These are phyloP conservation scores for Epizoanthus scotinus DNA, from an alignment of 92 coral and sea anemone genomes.

Conservation along the genomic window DNA sequence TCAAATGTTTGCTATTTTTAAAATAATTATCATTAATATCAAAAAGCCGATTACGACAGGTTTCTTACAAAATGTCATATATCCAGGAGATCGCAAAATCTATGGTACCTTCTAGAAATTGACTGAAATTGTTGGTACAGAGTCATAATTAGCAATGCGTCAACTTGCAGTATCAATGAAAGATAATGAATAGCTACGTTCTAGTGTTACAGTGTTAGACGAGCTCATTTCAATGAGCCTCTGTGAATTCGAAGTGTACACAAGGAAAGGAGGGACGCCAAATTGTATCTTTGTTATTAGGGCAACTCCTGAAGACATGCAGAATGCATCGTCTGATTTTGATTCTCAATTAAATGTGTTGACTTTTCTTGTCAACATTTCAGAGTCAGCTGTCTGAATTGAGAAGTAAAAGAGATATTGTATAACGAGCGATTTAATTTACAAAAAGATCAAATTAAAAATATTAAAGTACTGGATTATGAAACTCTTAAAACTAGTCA, in stretches of 20 bases:
- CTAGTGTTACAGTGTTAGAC: too few species aligned
- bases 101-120: too few species aligned
- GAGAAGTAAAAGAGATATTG: constrained; percentile 5
- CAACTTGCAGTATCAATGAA: too few species aligned
- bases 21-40: background rate
- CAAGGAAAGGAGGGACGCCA: constrained; percentile 10
- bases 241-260: constrained; percentile 23
- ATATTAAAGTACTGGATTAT: background rate
- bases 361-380: constrained; percentile 12
- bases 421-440: background rate
- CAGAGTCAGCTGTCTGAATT: constrained; percentile 2
- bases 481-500: constrained; percentile 1
- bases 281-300: background rate
- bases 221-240: background rate
- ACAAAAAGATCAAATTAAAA: background rate
- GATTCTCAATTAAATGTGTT: constrained; percentile 38
- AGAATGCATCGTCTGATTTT: constrained; percentile 17
- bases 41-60: background rate
- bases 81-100: too few species aligned
- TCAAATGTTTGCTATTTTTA: too few species aligned
- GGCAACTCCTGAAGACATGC: constrained; percentile 9
- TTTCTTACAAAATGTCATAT: too few species aligned
- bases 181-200: too few species aligned
- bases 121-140: too few species aligned
- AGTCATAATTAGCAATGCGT: too few species aligned